A percentile compares a stretch with the other conserved stretches of the same genome.
Conservation (phyloP, 2,797 vertebrate species). For the Xerus rutilus region DNA sequence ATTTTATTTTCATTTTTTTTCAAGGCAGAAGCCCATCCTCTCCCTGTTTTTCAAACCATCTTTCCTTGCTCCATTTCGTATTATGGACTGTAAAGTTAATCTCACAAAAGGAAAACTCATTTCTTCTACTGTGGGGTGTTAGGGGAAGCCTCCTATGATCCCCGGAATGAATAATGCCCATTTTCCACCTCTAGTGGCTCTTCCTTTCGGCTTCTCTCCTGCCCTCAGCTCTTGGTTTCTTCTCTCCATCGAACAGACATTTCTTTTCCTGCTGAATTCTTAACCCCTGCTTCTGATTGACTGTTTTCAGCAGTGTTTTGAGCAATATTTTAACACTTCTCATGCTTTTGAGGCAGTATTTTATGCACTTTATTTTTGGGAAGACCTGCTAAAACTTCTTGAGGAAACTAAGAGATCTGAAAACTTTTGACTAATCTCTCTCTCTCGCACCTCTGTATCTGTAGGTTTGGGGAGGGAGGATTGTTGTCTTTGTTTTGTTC, state of each 20-base stretch:
- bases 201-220: not conserved
- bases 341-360: not conserved
- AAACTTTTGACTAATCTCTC: not conserved
- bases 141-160: not conserved
- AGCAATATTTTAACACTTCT: not conserved
- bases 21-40: not conserved
- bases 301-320: not conserved
- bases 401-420: not conserved
- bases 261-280: not conserved
- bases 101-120: not conserved
- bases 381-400: not conserved
- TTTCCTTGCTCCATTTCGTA: not conserved
- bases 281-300: not conserved
- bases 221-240: not conserved
- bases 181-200: not conserved
- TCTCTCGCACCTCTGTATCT: not conserved
- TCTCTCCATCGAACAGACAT: not conserved
- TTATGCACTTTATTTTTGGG: slow-evolving; percentile 5
- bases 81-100: not conserved
- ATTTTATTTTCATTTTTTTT: not conserved
- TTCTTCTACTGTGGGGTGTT: not conserved
- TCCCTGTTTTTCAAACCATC: slow-evolving; percentile 29
- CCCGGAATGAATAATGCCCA: not conserved
- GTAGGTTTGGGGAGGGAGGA: not conserved
- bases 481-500: not conserved